Base-by-base conservation (phyloP, 2,888 invertebrate species). In the Cataglyphis livida region DNA sequence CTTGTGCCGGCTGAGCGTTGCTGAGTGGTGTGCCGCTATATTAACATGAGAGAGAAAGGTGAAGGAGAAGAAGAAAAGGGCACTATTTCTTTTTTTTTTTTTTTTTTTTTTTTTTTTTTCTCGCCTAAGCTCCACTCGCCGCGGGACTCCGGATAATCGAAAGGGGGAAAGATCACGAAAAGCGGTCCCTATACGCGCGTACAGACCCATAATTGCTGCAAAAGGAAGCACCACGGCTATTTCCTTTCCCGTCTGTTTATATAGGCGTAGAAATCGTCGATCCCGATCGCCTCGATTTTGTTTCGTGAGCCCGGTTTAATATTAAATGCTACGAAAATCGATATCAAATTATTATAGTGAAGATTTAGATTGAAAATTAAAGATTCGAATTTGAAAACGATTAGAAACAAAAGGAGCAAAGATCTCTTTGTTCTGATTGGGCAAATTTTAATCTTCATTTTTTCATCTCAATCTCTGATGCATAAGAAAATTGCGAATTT, bases 1-100 rank as follows among this genome's bases (percentile, higher is more conserved):
- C 88, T 91, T 92, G 86, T 93, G 92, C 89, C 92, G 91, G 90
- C 90, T 93, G 90, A 91, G 90, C 92, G 91, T 94, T 94, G 92
- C 93, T 92, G 93, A 94, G 94, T 18, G n/a, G 94, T 94, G 94
- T 94, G 94, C 90, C 90, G 91, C 92, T 94, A 92, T 90, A 93
- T 93, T 93, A 93, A 93, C 93, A 91, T 85, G 87, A 87, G 86
- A 81, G 71, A 90, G 90, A 88, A 88, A 88, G 85, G 81, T 54
- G 90, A 78, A 87, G 76, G 74, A 82, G 82, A 88, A 65, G 73
- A 85, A 44, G 64, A 76, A 81, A 78, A 75, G 73, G 82, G 59
- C 64, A 82, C 65, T 81, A 25, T 66, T 57, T n/a, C n/a, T 51
- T 35, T 57, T n/a, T 51, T 48, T 25, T 25, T 48, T 12, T 44